Conservation (phyloP, 2,113 vertebrate species). For the Megalops atlanticus region DNA sequence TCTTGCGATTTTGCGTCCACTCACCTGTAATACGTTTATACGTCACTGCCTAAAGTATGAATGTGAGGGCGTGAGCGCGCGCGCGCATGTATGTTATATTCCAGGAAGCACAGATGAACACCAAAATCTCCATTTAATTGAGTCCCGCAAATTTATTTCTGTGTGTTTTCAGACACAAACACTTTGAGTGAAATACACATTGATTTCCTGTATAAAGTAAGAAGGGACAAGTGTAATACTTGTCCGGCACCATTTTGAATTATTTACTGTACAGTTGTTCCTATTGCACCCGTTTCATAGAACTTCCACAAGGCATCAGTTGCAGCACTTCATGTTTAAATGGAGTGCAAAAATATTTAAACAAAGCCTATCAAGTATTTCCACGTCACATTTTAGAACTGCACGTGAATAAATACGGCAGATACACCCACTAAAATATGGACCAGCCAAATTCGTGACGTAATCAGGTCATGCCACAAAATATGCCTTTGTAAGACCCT, state of each 20-base stretch:
- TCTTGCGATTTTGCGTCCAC: too few relatives aligned
- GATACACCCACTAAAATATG: not conserved
- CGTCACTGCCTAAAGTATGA: too few relatives aligned
- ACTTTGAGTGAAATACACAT: not conserved
- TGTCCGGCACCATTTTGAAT: not conserved
- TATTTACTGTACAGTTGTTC: not conserved
- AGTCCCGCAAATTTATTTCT: not conserved
- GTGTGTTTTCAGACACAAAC: not conserved
- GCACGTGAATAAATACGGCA: not conserved
- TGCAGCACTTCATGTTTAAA: not conserved
- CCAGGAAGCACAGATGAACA: not conserved
- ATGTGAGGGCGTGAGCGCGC: too few relatives aligned
- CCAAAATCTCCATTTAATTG: not conserved
- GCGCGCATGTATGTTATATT: too few relatives aligned
- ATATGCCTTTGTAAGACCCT: not conserved
- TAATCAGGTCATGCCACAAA: not conserved
- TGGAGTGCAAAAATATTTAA: not conserved
- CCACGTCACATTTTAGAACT: not conserved
- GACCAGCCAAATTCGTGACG: not conserved
- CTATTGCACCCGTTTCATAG: not conserved
- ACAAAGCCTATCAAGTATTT: not conserved
- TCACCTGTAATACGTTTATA: too few relatives aligned
- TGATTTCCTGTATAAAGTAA: not conserved
- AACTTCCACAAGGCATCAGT: not conserved
- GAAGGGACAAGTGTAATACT: not conserved